phyloP scores from a whole-genome alignment of 2,888 invertebrate genomes.

The Drosophila rellima region DNA sequence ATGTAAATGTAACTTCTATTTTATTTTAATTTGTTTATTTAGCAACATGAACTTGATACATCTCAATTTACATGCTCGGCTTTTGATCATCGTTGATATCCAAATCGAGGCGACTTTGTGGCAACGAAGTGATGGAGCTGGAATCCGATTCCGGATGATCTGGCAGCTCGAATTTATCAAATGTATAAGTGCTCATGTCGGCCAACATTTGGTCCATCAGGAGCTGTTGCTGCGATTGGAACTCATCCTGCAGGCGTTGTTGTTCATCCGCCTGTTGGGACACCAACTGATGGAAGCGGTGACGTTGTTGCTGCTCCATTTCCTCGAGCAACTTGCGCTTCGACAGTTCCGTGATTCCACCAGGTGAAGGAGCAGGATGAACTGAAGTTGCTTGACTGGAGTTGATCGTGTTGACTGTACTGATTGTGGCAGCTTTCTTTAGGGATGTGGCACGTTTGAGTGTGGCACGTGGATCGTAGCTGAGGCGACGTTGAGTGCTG shows the following conservation, averaged over 20 bases:
- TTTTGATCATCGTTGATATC: conserved; percentile 6
- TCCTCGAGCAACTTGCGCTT: conserved; percentile 27
- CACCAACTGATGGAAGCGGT: conserved; percentile 41
- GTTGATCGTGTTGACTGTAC: neutral
- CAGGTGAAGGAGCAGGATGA: neutral
- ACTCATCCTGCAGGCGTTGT: conserved; percentile 46
- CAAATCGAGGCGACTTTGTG: conserved; percentile 23
- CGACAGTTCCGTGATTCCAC: conserved; percentile 2
- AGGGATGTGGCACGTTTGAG: conserved; percentile 26
- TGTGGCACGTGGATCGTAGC: conserved; percentile 54
- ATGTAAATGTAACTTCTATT: neutral
- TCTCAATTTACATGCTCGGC: neutral
- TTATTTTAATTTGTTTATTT: neutral
- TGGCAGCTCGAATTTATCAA: conserved; percentile 2
- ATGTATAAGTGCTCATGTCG: conserved; percentile 22
- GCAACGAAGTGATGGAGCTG: conserved; percentile 36
- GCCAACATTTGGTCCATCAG: conserved; percentile 45
- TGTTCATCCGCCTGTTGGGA: conserved; percentile 50
- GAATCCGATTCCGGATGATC: conserved; percentile 22
- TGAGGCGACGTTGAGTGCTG: conserved; percentile 52
- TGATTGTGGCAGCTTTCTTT: conserved; percentile 13
- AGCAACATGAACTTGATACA: neutral
- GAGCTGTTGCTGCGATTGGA: conserved; percentile 48
- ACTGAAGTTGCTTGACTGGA: neutral
- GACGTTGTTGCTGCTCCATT: conserved; percentile 39